Evolutionary conservation across 2,113 vertebrate species (phyloP).

Genomic region (Todiramphus saurophagus): DNA sequence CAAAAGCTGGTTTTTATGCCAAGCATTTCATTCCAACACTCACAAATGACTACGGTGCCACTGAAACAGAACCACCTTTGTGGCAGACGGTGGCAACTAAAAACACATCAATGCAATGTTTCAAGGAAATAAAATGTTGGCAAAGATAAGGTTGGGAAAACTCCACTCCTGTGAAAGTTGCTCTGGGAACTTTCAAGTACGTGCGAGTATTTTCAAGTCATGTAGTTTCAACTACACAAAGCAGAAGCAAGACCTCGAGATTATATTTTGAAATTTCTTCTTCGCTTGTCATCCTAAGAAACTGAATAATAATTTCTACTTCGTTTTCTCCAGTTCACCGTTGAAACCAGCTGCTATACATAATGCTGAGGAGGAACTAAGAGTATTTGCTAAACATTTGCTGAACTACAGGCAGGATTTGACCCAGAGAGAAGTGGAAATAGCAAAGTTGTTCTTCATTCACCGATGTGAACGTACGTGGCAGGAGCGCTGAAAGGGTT

Average conservation of each 20-base stretch:
- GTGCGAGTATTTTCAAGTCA: slow-evolving; percentile 15
- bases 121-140: slow-evolving; percentile 9
- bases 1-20: background rate
- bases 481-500: background rate
- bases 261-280: background rate
- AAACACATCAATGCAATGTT: background rate
- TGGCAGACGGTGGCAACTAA: slow-evolving; percentile 49
- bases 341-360: background rate
- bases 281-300: background rate
- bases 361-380: background rate
- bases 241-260: background rate
- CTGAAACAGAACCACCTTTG: slow-evolving; percentile 19
- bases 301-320: background rate
- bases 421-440: background rate
- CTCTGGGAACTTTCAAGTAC: slow-evolving; percentile 30
- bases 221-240: slow-evolving; percentile 28
- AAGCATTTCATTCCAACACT: slow-evolving; percentile 37
- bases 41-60: slow-evolving; percentile 27
- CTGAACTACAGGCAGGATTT: background rate
- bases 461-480: background rate
- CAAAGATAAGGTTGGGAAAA: background rate
- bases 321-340: background rate
- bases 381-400: background rate
- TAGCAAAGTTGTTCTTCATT: background rate
- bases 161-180: background rate